These are phyloP conservation scores for Trematocara caparti DNA, from an alignment of 2,797 vertebrate genomes.

Conservation along the genomic window DNA sequence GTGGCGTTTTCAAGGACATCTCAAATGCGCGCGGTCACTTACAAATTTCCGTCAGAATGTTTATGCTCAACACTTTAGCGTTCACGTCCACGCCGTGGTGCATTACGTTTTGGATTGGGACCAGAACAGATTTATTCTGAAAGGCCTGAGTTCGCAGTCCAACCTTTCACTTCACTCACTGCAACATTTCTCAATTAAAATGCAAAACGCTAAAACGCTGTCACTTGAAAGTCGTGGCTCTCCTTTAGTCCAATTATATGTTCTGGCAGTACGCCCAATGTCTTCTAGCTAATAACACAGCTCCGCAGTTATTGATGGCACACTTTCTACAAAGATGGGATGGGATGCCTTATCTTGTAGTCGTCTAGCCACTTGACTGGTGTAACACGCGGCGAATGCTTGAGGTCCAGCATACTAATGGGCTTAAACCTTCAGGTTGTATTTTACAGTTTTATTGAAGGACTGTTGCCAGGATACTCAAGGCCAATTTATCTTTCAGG, in stretches of 20 bases:
- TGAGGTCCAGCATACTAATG: not conserved
- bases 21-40: not conserved
- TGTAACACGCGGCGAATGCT: not conserved
- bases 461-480: not conserved
- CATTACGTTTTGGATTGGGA: not conserved
- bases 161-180: not conserved
- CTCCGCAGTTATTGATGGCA: constrained; percentile 12
- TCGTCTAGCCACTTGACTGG: not conserved
- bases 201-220: constrained; percentile 1
- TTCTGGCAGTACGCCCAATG: constrained; percentile 19
- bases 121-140: constrained; percentile 1
- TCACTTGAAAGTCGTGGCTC: constrained; percentile 33
- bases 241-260: constrained; percentile 20
- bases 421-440: not conserved
- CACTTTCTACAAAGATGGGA: not conserved
- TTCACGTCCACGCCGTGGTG: not conserved
- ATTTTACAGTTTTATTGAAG: not conserved
- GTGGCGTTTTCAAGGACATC: not conserved
- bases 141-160: not conserved
- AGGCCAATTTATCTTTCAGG: not conserved
- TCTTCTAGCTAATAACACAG: constrained; percentile 31
- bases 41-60: constrained; percentile 4
- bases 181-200: constrained; percentile 23
- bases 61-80: not conserved
- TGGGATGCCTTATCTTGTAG: not conserved